Evolutionary conservation across 2,888 invertebrate genomes (phyloP).

Genomic region (Ornithoptera priamus): DNA sequence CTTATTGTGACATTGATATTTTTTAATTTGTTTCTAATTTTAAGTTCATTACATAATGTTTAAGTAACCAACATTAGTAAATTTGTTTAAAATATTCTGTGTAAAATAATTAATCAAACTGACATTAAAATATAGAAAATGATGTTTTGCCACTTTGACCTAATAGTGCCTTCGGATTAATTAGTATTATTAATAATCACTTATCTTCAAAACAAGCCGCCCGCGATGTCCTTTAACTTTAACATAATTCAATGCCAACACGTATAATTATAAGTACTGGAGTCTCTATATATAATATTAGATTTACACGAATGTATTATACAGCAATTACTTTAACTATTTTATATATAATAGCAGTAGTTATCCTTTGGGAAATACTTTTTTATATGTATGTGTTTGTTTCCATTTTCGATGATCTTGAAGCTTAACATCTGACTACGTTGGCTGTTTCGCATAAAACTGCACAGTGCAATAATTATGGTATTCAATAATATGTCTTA

Average conservation of each 20-base stretch:
- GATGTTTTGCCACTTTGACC: constrained; percentile 16
- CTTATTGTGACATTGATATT: not conserved
- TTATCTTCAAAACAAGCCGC: constrained; percentile 18
- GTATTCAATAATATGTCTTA: constrained; percentile 41
- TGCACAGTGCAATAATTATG: constrained; percentile 38
- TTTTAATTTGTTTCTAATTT: not conserved
- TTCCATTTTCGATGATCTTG: constrained; percentile 23
- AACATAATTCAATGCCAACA: constrained; percentile 20
- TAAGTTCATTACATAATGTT: not conserved
- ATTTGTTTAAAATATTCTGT: constrained; percentile 2
- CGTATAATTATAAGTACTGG: constrained; percentile 11
- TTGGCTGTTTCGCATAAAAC: constrained; percentile 18
- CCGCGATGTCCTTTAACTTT: constrained; percentile 8
- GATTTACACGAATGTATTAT: constrained; percentile 11
- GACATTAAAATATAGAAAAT: constrained; percentile 14
- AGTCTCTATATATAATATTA: constrained; percentile 3
- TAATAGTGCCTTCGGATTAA: constrained; percentile 9
- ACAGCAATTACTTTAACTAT: constrained; percentile 14
- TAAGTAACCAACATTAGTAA: not conserved
- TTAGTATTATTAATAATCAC: constrained; percentile 22
- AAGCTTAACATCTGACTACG: constrained; percentile 23
- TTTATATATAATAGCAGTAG: constrained; percentile 3
- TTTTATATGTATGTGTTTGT: constrained; percentile 6
- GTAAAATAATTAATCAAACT: constrained; percentile 10
- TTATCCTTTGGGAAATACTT: constrained; percentile 7